These are phyloP conservation scores for Ennomos erosarius DNA, from an alignment of 2,888 invertebrate genomes.

Conservation along the genomic window DNA sequence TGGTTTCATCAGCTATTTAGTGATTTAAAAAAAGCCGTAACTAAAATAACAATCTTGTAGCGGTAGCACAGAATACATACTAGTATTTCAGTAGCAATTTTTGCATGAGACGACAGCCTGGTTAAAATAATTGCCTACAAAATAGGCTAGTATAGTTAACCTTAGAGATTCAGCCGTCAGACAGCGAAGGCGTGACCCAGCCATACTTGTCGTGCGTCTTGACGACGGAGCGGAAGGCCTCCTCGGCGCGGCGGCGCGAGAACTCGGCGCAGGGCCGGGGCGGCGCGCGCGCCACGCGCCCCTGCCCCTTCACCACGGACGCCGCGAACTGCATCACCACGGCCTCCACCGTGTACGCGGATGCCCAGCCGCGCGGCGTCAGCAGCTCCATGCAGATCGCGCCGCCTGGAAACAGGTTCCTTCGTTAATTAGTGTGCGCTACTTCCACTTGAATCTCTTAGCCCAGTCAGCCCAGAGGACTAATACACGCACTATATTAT, in stretches of 20 bases:
- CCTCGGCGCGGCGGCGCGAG: conserved; percentile 92
- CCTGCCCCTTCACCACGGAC: conserved; percentile 94
- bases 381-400: conserved; percentile 96
- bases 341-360: conserved; percentile 94
- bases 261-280: conserved; percentile 92
- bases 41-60: too few relatives aligned
- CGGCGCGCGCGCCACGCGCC: conserved; percentile 92
- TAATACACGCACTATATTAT: too few relatives aligned
- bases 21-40: too few relatives aligned
- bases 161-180: conserved; percentile 89
- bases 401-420: conserved; percentile 85
- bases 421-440: background rate
- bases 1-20: too few relatives aligned
- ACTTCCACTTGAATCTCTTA: too few relatives aligned
- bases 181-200: conserved; percentile 94
- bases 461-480: too few relatives aligned
- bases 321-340: conserved; percentile 96
- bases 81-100: too few relatives aligned
- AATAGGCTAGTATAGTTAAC: conserved; percentile 35
- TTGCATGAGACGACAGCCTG: too few relatives aligned
- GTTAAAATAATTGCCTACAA: too few relatives aligned
- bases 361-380: conserved; percentile 95
- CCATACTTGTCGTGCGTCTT: conserved; percentile 96
- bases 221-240: conserved; percentile 93
- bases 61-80: too few relatives aligned